These are phyloP conservation scores for Paedocypris sp. DNA, from an alignment of 2,113 vertebrate species.

Conservation along the genomic window DNA sequence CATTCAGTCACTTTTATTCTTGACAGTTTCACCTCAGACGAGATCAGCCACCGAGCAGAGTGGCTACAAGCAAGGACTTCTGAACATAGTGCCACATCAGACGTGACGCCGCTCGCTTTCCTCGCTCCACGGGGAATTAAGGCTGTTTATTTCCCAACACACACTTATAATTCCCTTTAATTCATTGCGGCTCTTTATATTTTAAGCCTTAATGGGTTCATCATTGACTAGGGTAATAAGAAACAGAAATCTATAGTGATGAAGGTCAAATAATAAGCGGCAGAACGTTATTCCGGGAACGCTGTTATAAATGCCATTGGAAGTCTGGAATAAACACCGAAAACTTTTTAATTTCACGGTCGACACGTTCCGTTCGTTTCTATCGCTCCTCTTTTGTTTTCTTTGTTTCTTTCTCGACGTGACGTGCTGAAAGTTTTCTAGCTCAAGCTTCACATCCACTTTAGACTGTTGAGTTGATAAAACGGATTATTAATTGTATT, in stretches of 20 bases:
- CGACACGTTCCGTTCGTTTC: not conserved
- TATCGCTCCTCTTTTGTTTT: not conserved
- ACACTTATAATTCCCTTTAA: not conserved
- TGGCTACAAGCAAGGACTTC: not conserved
- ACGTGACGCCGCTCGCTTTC: not conserved
- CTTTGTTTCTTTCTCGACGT: not conserved
- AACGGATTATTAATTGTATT: too few relatives aligned
- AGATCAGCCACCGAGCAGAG: not conserved
- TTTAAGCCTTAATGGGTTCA: not conserved
- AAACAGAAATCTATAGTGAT: too few relatives aligned
- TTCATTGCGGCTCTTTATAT: not conserved
- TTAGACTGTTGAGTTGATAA: too few relatives aligned
- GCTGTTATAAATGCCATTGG: not conserved
- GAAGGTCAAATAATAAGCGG: too few relatives aligned
- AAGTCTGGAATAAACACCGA: not conserved
- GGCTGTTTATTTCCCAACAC: not conserved
- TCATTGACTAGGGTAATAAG: not conserved
- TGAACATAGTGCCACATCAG: slow-evolving; percentile 10
- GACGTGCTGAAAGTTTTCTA: not conserved
- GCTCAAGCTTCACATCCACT: too few relatives aligned
- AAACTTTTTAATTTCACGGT: slow-evolving; percentile 1
- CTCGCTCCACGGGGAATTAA: not conserved
- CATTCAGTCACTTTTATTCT: slow-evolving; percentile 16
- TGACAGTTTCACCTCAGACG: slow-evolving; percentile 3
- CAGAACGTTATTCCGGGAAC: not conserved